Evolutionary conservation across 2,113 vertebrate species (phyloP).

Genomic region (Macroglossus sobrinus): DNA sequence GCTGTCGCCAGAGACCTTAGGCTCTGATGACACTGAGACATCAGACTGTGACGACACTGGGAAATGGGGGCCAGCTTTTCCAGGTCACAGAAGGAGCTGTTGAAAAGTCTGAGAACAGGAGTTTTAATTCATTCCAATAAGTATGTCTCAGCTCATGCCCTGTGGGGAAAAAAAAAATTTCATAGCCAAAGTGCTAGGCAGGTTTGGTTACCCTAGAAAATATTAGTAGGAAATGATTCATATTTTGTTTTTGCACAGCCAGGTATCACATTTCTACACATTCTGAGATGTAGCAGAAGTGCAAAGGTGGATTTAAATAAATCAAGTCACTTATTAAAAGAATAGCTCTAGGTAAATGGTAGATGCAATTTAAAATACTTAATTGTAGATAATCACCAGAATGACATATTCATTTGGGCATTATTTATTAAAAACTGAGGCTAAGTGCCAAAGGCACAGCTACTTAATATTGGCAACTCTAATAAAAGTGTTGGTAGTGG

Average conservation of each 20-base stretch:
- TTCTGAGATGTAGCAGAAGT: neutral
- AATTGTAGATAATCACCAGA: neutral
- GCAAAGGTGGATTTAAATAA: neutral
- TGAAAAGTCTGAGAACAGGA: neutral
- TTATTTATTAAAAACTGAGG: neutral
- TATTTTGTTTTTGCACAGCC: neutral
- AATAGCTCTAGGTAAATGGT: neutral
- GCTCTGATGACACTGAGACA: neutral
- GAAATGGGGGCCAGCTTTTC: neutral
- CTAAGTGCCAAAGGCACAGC: neutral
- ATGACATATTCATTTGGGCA: neutral
- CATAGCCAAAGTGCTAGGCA: neutral
- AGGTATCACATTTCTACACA: neutral
- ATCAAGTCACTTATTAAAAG: neutral
- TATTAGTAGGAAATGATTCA: neutral
- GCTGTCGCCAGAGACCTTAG: neutral
- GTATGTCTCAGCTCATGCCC: neutral
- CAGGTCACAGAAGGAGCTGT: neutral
- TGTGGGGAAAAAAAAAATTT: neutral
- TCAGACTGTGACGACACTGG: neutral
- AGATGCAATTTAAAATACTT: neutral
- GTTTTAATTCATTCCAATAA: neutral
- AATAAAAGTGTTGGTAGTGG: neutral
- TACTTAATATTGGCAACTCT: neutral
- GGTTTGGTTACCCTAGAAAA: neutral